Evolutionary conservation across 2,797 vertebrate species (phyloP), one percentile per base, ranked within the genome.

Genomic region (Pseudochromis fuscus): DNA sequence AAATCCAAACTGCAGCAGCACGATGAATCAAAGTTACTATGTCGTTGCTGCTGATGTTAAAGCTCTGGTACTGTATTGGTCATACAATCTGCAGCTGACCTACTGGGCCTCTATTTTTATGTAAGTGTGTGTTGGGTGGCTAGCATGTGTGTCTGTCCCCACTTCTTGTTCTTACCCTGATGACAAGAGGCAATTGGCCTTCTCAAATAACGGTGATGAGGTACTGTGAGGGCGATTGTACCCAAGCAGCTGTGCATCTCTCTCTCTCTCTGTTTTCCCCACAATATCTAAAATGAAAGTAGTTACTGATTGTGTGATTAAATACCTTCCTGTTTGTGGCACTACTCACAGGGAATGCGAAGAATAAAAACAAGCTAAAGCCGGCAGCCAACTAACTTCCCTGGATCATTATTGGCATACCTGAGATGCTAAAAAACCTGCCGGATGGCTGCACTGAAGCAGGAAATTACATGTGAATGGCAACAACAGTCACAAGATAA

Each of bases 131-230:
- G 42, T 42, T 4, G n/a, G 18, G 13, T 13, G 33, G 44, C 24
- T 35, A 38, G 52, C 62, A 25, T 75, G 68, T 66, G 58, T 75
- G 73, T 71, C 66, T 75, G 49, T 77, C 71, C 55, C 69, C 66
- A 59, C 74, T 40, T 49, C 72, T 68, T 37, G 51, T 71, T 84
- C 85, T 67, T 80, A 84, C 57, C 70, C 69, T 52, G 68, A 80
- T 75, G 82, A 89, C 88, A 85, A 81, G 82, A 83, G 58, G 81
- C 82, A 81, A 81, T 84, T 85, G 86, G 85, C 84, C 88, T 89
- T 90, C 81, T 87, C 83, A 83, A 69, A 86, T 88, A 83, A 89
- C 87, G 82, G 78, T 62, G 81, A 83, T 72, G 73, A 87, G 84
- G 85, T 87, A 86, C 73, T 82, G 63, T 83, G 82, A 87, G 72